Conservation (phyloP, 2,888 invertebrate genomes). For the Mythimna loreyi region DNA sequence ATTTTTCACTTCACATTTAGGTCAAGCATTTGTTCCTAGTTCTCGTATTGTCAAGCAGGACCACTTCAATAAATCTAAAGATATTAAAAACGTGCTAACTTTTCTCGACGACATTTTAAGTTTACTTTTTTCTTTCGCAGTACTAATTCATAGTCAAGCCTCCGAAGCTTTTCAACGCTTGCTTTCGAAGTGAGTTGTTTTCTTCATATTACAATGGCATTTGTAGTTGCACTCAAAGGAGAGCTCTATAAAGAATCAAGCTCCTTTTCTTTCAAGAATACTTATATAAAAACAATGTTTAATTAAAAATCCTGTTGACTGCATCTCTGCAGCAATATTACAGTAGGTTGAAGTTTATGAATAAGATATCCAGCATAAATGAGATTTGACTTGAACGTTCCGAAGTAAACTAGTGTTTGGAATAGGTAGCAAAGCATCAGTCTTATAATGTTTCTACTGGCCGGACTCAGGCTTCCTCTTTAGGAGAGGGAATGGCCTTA, state of each 20-base stretch:
- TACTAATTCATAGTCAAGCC: constrained; percentile 13
- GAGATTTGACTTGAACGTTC: constrained; percentile 13
- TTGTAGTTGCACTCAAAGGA: not conserved
- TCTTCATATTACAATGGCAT: constrained; percentile 9
- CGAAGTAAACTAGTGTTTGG: constrained; percentile 33
- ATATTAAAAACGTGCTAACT: constrained; percentile 37
- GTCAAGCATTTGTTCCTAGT: constrained; percentile 6
- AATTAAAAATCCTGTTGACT: not conserved
- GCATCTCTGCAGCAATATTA: not conserved
- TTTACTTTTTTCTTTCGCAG: constrained; percentile 18
- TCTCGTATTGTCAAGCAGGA: constrained; percentile 12
- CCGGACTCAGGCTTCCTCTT: too few relatives aligned
- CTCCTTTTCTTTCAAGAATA: not conserved
- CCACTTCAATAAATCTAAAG: constrained; percentile 19
- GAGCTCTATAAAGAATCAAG: not conserved
- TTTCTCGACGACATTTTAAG: constrained; percentile 17
- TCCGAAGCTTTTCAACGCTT: constrained; percentile 13
- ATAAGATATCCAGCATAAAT: constrained; percentile 17
- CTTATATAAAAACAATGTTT: not conserved
- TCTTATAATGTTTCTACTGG: too few relatives aligned
- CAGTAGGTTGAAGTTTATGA: constrained; percentile 10
- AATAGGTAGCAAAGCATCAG: too few relatives aligned
- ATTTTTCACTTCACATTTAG: not conserved
- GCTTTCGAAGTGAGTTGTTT: constrained; percentile 8
- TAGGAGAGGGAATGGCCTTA: too few relatives aligned